Conservation (phyloP, 2,113 vertebrate species). For the Pluvianellus socialis region DNA sequence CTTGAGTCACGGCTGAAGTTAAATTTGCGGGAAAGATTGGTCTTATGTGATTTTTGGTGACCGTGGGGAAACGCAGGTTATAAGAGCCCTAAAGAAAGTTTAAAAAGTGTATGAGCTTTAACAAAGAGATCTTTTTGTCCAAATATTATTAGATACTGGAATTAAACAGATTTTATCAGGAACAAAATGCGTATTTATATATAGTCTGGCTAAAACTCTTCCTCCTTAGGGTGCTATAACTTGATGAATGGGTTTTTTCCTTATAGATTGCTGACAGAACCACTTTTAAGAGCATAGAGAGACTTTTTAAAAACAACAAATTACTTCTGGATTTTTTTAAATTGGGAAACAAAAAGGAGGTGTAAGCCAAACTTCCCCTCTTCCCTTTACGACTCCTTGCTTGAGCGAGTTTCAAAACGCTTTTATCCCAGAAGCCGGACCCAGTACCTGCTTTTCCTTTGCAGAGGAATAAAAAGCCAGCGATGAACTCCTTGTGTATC, state of each 20-base stretch:
- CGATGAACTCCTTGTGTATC: background rate
- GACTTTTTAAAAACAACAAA: background rate
- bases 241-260: background rate
- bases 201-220: background rate
- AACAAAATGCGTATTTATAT: background rate
- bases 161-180: background rate
- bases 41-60: background rate
- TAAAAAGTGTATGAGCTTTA: background rate
- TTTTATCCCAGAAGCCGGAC: background rate
- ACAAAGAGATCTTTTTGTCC: background rate
- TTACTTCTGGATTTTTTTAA: background rate
- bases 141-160: background rate
- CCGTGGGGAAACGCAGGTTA: rapidly evolving
- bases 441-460: background rate
- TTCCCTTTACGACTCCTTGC: background rate
- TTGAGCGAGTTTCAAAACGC: background rate
- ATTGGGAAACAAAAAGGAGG: background rate
- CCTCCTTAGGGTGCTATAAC: background rate
- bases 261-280: background rate
- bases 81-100: background rate
- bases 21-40: background rate
- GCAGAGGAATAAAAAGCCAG: background rate
- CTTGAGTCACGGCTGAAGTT: background rate
- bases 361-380: background rate
- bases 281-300: background rate